Evolutionary conservation across 2,888 invertebrate genomes (phyloP), one percentile per base, ranked within the genome.

Genomic region (Volucella bombylans): DNA sequence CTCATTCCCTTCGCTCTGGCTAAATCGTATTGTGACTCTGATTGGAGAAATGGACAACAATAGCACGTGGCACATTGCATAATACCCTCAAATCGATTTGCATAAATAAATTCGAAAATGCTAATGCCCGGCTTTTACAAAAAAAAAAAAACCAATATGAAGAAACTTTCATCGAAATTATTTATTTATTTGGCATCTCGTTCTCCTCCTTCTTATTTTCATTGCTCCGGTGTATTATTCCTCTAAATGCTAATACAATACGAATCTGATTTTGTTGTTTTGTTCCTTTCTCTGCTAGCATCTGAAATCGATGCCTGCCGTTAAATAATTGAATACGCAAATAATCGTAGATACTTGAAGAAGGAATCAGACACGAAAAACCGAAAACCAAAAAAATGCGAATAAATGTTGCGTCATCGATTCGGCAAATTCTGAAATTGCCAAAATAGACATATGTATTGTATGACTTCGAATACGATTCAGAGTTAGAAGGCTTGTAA

Each of bases 61-160:
- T 38, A 64, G 69, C 81, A 74, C 76, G 64, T 76, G 76, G 73
- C 31, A 49, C 23, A 65, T 72, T 67, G 61, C 54, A 62, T 62
- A 52, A 55, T 31, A 52, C 14, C 71, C 47, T 12, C 54, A 59
- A 23, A 31, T 59, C 52, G 23, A 65, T 65, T 57, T 43, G 43
- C 50, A 45, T n/a, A 65, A 78, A 72, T 72, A 65, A 72, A 79
- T 59, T 47, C 38, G 39, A 31, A 39, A 55, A 54, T 47, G 52
- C 43, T 57, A 38, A 41, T 50, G 50, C 6, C 54, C 55, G 62
- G 45, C 12, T 64, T 54, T 3, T 41, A 10, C 31, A n/a, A 31
- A 31, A 31, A 31, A 31, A 31, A 31, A 31, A 31, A 31, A 31
- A 31, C 6, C 4, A 31, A 23, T 23, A 23, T 23, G 15, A 31